Base-by-base conservation (phyloP, 2,888 invertebrate genomes). In the Microchrysa polita region DNA sequence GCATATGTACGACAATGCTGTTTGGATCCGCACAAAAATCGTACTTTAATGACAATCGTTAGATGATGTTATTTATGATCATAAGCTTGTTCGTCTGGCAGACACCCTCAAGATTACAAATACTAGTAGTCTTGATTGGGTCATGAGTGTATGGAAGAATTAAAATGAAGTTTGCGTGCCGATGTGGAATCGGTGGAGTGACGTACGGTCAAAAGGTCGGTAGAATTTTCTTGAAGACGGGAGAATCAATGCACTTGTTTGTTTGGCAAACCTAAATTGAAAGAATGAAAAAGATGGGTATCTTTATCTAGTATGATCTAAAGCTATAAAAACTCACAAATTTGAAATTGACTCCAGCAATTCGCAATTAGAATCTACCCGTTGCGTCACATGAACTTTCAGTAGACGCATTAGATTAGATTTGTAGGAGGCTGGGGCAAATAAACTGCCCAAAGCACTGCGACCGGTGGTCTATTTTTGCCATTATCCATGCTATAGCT, bases 51-150 rank as follows among this genome's bases (percentile, higher is more conserved):
- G 61, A 61, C 61, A 61, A 16, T 34, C 20, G 61, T n/a, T 40
- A 34, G 42, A 61, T 42, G 61, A 34, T n/a, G 61, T 61, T 40
- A 61, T 61, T 61, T 61, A 61, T 61, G 61, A 18, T 40, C 61
- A 22, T 61, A 61, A 59, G 59, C 7, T 23, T 59, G 20, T 22
- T 23, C 7, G 23, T 12, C 14, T 59, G 59, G 23, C 23, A 59
- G 59, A 59, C 59, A 23, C 59, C 59, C 59, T 22, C 59, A 22
- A 23, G 59, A 23, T 20, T 59, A 23, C 22, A 23, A n/a, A n/a
- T n/a, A n/a, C n/a, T n/a, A n/a, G n/a, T 59, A 20, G 4, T 20
- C 59, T 59, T 59, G 59, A 59, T 59, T 59, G 59, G 59, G 23
- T 7, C 27, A 34, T 34, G 27, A 34, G 2, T 23, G 23, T 14